These are phyloP conservation scores for Carposina sasakii DNA, from an alignment of 1,140 invertebrate species.

Conservation along the genomic window DNA sequence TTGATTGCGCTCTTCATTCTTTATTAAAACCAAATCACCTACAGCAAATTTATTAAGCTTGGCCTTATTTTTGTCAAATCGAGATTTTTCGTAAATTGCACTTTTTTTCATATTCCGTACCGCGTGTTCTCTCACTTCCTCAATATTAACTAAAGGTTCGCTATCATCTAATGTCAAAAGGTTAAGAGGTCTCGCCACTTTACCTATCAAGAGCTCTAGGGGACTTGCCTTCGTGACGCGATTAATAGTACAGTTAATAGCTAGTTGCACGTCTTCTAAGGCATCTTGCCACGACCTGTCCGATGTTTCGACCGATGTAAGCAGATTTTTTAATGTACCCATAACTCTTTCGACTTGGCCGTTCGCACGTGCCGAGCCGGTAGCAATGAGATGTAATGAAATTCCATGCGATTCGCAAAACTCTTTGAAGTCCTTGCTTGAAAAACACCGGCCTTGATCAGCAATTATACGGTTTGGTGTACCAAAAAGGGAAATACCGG, in stretches of 20 bases:
- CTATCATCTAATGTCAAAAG: not conserved
- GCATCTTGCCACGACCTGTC: slow-evolving; percentile 35
- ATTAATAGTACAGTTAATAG: slow-evolving; percentile 39
- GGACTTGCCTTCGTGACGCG: slow-evolving; percentile 32
- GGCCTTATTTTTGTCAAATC: not conserved
- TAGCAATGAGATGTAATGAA: slow-evolving; percentile 22
- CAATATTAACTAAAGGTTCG: not conserved
- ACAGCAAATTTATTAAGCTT: not conserved
- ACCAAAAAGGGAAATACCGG: not conserved
- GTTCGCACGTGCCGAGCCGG: slow-evolving; percentile 18
- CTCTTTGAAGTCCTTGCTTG: slow-evolving; percentile 10
- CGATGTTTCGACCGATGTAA: not conserved
- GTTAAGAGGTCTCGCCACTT: not conserved
- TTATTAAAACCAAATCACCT: not conserved
- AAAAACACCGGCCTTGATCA: not conserved
- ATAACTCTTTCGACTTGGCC: slow-evolving; percentile 32
- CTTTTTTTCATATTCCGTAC: not conserved
- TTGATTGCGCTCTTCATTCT: slow-evolving; percentile 1
- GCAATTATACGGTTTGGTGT: not conserved
- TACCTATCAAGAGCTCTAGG: slow-evolving; percentile 39
- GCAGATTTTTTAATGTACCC: slow-evolving; percentile 15
- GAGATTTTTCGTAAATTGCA: not conserved
- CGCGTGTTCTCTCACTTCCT: not conserved
- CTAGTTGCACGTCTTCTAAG: slow-evolving; percentile 37
- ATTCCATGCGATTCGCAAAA: slow-evolving; percentile 24